These are phyloP conservation scores for Drosophila niveifrons DNA, from an alignment of 2,888 invertebrate species.

Conservation along the genomic window DNA sequence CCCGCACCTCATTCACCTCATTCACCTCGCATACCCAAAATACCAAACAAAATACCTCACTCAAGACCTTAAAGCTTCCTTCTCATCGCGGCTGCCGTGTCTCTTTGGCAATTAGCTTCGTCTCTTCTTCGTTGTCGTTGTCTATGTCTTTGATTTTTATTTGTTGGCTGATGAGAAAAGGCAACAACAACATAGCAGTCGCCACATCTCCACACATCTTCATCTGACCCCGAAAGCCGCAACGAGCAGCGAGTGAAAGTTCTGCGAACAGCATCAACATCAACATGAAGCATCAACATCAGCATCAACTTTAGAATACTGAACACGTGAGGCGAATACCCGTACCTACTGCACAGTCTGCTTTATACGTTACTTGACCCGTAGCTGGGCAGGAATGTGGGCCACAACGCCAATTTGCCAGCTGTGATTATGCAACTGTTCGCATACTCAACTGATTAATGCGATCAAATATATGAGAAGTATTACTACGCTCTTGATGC, in stretches of 20 bases:
- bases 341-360: too few relatives aligned
- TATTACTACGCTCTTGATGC: constrained; percentile 23
- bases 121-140: constrained; percentile 6
- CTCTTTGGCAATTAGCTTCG: constrained; percentile 60
- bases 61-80: constrained; percentile 14
- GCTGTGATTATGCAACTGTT: constrained; percentile 59
- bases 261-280: constrained; percentile 9
- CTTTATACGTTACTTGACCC: not conserved
- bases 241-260: constrained; percentile 60
- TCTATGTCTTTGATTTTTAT: constrained; percentile 3
- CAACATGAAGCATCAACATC: not conserved
- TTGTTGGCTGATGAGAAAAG: constrained; percentile 44
- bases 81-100: constrained; percentile 56
- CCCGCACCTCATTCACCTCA: constrained; percentile 25
- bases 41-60: constrained; percentile 26
- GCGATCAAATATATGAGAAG: not conserved
- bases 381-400: constrained; percentile 36
- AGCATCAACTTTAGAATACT: constrained; percentile 10
- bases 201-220: constrained; percentile 14
- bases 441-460: constrained; percentile 6
- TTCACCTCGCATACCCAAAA: constrained; percentile 21
- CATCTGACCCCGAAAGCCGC: constrained; percentile 33
- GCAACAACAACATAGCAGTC: constrained; percentile 16
- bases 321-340: too few relatives aligned
- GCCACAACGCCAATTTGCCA: constrained; percentile 60